Conservation (phyloP, 1,140 invertebrate species). For the Brachionus manjavacas region DNA sequence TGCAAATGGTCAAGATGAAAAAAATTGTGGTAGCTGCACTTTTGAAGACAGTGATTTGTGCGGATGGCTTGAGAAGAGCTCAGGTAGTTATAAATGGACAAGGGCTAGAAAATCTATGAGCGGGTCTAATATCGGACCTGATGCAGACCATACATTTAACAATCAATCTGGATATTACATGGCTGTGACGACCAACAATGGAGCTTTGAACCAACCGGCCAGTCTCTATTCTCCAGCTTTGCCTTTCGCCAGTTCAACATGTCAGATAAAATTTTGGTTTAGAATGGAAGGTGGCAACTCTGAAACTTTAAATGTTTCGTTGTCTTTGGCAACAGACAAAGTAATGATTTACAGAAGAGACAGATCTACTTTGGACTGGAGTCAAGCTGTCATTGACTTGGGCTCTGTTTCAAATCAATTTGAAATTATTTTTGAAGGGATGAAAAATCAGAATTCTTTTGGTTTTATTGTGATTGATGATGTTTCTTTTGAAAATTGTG, state of each 20-base stretch:
- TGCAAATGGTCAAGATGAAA: conserved; percentile 50
- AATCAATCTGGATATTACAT: conserved; percentile 26
- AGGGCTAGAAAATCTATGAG: not conserved
- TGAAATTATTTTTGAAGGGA: conserved; percentile 69
- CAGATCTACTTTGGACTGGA: conserved; percentile 42
- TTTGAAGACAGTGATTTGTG: conserved; percentile 49
- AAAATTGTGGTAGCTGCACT: conserved; percentile 51
- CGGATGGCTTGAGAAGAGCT: conserved; percentile 52
- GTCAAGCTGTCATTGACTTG: conserved; percentile 46
- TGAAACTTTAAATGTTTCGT: conserved; percentile 51
- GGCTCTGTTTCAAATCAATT: conserved; percentile 47
- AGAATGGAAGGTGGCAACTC: conserved; percentile 68
- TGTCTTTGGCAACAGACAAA: conserved; percentile 40
- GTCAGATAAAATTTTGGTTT: conserved; percentile 68
- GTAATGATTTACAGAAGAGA: not conserved
- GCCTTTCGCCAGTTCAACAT: conserved; percentile 53
- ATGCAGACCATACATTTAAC: conserved; percentile 44
- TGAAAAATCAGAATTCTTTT: conserved; percentile 64
- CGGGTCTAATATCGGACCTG: conserved; percentile 41
- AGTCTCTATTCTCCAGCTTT: conserved; percentile 55
- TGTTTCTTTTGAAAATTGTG: conserved; percentile 40
- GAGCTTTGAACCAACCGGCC: conserved; percentile 58
- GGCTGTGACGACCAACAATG: conserved; percentile 14
- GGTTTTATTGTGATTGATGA: conserved; percentile 57
- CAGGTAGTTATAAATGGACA: conserved; percentile 50